Evolutionary conservation across 2,113 vertebrate species (phyloP), one percentile per base, ranked within the genome.

Genomic region (Zeus faber): DNA sequence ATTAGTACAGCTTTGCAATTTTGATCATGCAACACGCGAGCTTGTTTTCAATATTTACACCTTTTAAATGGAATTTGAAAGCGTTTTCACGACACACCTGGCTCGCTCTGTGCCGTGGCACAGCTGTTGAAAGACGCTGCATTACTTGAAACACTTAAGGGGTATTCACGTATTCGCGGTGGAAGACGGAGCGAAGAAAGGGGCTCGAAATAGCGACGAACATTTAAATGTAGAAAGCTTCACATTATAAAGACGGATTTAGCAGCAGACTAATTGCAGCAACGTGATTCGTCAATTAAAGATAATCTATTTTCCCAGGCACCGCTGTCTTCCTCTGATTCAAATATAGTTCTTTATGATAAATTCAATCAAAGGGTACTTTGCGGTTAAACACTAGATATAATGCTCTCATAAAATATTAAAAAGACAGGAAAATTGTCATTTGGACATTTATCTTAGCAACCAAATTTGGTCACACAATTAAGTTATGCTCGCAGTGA

Each of bases 331-430:
- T 62, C 56, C 54, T 79, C 72, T 80, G 82, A 89, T 87, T 91
- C 83, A 91, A 91, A 90, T 90, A 90, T 90, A 91, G 90, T 90
- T 84, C 85, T 87, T 87, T 81, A 87, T 91, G 88, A 91, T 87
- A 86, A 86, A 91, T 89, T 88, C 89, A 91, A 91, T 91, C 85
- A 91, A 91, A 87, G 73, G 75, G 87, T 89, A 90, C 89, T 89
- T 91, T 90, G 85, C 84, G 50, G 88, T 91, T 90, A 90, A 90
- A 88, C 85, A 87, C 85, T 72, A 77, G 85, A 85, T 89, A 82
- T 88, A 90, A 90, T 86, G 86, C 72, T 79, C 70, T 71, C 74
- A 85, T 90, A 62, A 88, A 89, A 88, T 70, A 87, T 89, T 80
- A 54, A 89, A 83, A 67, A 66, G 69, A 72, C 77, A 75, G 54